These are phyloP conservation scores for Drosophila nigromelanica DNA, from an alignment of 1,140 invertebrate species.

Conservation along the genomic window DNA sequence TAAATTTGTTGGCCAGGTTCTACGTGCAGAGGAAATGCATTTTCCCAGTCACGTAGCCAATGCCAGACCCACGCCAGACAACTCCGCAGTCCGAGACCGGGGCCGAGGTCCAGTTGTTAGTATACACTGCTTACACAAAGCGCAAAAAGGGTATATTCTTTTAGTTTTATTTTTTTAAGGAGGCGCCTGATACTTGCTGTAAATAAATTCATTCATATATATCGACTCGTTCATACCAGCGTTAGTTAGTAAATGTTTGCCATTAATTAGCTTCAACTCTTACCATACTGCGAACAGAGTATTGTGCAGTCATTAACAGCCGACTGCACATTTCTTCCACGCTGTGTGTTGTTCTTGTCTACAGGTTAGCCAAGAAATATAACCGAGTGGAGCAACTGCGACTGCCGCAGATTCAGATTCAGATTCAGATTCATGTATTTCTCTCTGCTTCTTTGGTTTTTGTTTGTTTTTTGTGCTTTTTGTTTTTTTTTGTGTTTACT, in stretches of 20 bases:
- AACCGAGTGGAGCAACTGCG: slow-evolving; percentile 45
- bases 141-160: no score
- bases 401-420: slow-evolving; percentile 51
- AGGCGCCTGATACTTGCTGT: no score
- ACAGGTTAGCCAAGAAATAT: slow-evolving; percentile 61
- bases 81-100: slow-evolving; percentile 11
- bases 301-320: no score
- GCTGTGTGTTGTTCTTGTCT: slow-evolving; percentile 14
- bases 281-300: no score
- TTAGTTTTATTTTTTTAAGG: no score
- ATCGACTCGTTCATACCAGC: no score
- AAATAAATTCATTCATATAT: no score
- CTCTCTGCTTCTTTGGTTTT: not conserved
- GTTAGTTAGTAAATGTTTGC: no score
- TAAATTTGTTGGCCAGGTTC: slow-evolving; percentile 51
- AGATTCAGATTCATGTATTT: slow-evolving; percentile 45
- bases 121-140: no score
- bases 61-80: slow-evolving; percentile 50
- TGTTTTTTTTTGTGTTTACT: slow-evolving; percentile 20
- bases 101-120: slow-evolving; percentile 19
- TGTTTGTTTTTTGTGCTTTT: not conserved
- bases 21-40: slow-evolving; percentile 80
- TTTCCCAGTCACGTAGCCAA: slow-evolving; percentile 73
- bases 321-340: no score
- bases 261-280: no score